Evolutionary conservation across 2,888 invertebrate genomes (phyloP), one percentile per base, ranked within the genome.

Genomic region (Aporophyla nigra): DNA sequence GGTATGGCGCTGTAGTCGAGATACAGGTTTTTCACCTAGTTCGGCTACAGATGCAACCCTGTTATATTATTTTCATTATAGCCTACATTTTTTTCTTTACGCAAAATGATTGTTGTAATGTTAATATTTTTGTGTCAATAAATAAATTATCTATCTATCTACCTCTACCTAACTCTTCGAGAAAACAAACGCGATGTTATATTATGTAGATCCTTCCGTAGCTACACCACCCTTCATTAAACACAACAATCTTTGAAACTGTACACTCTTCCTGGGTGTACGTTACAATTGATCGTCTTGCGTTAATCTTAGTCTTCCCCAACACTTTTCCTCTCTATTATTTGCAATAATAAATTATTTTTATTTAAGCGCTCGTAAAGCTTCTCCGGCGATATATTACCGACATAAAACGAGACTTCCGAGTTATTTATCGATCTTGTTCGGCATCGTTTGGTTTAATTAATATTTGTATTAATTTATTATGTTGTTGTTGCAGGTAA

Each of bases 401-500:
- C 69, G 77, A 71, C 84, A 86, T 90, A 89, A 89, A 87, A 86
- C 75, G 75, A 74, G 82, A 81, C 76, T 87, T 82, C 75, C 62
- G 33, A 70, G 71, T 86, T 84, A 87, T 90, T 90, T 89, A 89
- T 89, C 85, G 82, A 83, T 81, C 76, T 82, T 68, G 80, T 85
- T 84, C 76, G 65, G 68, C 70, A 68, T 78, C 67, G 72, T 71
- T 83, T 82, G 86, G 68, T 82, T 84, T 83, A 70, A 86, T 86
- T 84, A 86, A 87, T 85, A 78, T 76, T 82, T 81, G 76, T 77
- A 81, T 78, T 80, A 77, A 89, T 87, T 82, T 80, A 86, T 86
- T 80, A 77, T 87, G 79, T 82, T 82, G 74, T 89, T 90, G 88
- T 90, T 90, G 33, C 89, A 90, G 91, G 90, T 91, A 90, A 89